Percentiles rank a stretch among this genome's conserved stretches.
phyloP scores from a whole-genome alignment of 2,888 invertebrate genomes.

The Griposia aprilina region DNA sequence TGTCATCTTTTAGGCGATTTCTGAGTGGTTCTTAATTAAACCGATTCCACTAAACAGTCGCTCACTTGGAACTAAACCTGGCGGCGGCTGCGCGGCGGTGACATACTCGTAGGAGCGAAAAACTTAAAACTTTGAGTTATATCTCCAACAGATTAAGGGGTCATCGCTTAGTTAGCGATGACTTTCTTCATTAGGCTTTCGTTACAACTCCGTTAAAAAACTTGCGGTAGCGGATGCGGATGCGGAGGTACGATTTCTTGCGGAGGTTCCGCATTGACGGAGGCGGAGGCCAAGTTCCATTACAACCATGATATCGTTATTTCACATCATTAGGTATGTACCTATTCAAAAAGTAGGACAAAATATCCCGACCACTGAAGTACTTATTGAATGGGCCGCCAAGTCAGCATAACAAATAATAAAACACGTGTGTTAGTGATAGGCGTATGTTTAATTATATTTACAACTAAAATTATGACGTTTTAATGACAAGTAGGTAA shows the following conservation, averaged over 20 bases:
- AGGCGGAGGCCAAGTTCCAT: too few relatives aligned
- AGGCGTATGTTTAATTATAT: slow-evolving; percentile 13
- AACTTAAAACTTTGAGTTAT: not conserved
- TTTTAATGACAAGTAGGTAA: not conserved
- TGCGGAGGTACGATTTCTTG: not conserved
- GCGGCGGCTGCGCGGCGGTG: not conserved
- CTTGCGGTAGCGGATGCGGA: not conserved
- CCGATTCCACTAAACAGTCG: not conserved
- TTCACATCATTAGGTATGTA: not conserved
- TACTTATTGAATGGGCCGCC: not conserved
- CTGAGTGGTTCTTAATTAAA: not conserved
- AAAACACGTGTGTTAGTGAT: slow-evolving; percentile 3
- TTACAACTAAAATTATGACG: not conserved
- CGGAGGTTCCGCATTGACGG: not conserved
- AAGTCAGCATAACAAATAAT: not conserved
- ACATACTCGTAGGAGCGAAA: too few relatives aligned
- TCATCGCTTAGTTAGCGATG: not conserved
- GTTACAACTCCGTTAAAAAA: not conserved
- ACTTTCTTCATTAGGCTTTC: not conserved
- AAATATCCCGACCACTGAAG: not conserved
- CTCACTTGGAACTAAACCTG: not conserved
- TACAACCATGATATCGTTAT: not conserved
- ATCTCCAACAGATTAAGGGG: not conserved
- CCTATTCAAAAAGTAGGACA: not conserved
- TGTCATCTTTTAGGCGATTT: not conserved